Base-by-base conservation (phyloP, 2,888 invertebrate genomes). In the Chouioia cunea region DNA sequence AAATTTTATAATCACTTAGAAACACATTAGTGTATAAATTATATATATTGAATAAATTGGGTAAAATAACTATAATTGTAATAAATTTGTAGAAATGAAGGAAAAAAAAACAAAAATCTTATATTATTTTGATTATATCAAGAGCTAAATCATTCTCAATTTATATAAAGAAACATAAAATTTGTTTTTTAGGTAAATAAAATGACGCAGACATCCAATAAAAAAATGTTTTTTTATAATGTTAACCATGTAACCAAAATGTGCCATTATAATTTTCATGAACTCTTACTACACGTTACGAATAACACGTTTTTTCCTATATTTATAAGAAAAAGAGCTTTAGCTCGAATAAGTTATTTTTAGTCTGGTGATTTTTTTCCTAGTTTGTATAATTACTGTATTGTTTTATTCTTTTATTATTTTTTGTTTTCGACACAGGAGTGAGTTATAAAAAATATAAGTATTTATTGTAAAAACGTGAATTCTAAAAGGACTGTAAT, bases 391-490 rank as follows among this genome's bases (percentile, higher is more conserved):
- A 23, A 56, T 23, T 48, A 50, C 43, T 6, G 18, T 14, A 46
- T 62, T 27, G 27, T 27, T 27, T 27, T 27, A 27, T 27, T 27
- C 6, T 27, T 4, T 27, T 36, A 60, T 65, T 44, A 23, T 52
- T 68, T 22, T 16, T 58, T 48, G n/a, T 54, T 20, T 54, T 56
- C 36, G 36, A 48, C 12, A 64, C 67, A 73, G 46, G 62, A 68
- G 67, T 70, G 67, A 73, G 73, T 46, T 70, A 70, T 68, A 53
- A 64, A 65, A 62, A 73, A 63, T n/a, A 48, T 22, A 43, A 4
- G 53, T 65, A 57, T 70, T 50, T 44, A 44, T 56, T 58, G 16
- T 52, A 53, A 53, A 57, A 54, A 16, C 46, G 44, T 63, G 14
- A 60, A 58, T 8, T 54, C 10, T 58, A 4, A 2, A 53, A 4